Percentiles rank a stretch among this genome's conserved stretches.
Conservation (phyloP, 2,888 invertebrate genomes). For the Odontocerum albicorne region DNA sequence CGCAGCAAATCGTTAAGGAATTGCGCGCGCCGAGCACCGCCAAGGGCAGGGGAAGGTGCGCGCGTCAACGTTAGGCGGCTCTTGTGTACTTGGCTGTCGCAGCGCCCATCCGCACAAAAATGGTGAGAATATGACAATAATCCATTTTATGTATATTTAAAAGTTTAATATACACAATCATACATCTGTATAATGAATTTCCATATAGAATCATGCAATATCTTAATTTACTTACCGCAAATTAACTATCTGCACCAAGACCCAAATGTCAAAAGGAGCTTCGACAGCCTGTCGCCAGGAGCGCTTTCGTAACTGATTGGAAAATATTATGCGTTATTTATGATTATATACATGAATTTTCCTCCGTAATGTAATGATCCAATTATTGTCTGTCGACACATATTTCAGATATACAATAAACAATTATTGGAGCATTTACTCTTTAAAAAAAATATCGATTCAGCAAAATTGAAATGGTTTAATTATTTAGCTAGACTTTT, state of each 20-base stretch:
- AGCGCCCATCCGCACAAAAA: conserved; percentile 11
- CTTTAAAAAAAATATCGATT: no score
- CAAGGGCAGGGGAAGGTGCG: not conserved
- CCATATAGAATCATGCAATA: no score
- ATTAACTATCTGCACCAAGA: conserved; percentile 2
- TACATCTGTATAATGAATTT: no score
- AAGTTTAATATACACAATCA: no score
- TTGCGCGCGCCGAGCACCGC: conserved; percentile 5
- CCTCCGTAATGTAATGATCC: no score
- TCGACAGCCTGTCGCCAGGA: conserved; percentile 8
- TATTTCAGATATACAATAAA: no score
- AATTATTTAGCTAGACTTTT: no score
- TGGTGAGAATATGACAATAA: conserved; percentile 4
- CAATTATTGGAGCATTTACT: no score
- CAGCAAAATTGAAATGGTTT: no score
- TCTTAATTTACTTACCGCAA: not conserved
- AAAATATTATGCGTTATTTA: conserved; percentile 4
- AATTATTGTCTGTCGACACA: no score
- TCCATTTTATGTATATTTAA: no score
- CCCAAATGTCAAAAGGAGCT: conserved; percentile 24
- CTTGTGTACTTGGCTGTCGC: not conserved
- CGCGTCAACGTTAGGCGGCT: conserved; percentile 3
- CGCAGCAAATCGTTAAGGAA: conserved; percentile 21
- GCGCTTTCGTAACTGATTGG: conserved; percentile 1
- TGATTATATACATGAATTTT: conserved; percentile 7